Conservation (phyloP, 1,140 invertebrate species). For the Ephestia elutella region DNA sequence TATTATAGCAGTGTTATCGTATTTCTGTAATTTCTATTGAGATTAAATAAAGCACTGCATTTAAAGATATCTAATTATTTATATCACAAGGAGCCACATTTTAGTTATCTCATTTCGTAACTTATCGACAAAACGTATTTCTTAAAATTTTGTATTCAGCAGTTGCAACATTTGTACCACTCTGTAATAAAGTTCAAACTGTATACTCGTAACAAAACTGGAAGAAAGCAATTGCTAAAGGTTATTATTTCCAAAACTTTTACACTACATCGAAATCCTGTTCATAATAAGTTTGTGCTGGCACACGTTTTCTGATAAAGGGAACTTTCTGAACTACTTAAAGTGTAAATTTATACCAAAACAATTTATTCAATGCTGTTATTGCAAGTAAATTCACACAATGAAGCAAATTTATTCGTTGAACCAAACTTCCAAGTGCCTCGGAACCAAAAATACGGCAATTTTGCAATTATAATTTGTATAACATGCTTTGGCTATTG, state of each 20-base stretch:
- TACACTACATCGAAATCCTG: constrained; percentile 1
- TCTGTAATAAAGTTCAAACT: not conserved
- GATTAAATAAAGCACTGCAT: too few relatives aligned
- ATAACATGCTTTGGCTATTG: constrained; percentile 6
- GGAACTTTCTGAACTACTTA: constrained; percentile 18
- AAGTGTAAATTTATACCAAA: constrained; percentile 28
- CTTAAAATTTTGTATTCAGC: not conserved
- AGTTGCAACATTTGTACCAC: not conserved
- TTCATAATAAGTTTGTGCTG: not conserved
- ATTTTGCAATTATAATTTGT: constrained; percentile 25
- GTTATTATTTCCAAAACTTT: not conserved
- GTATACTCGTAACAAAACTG: not conserved
- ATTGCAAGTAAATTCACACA: constrained; percentile 29
- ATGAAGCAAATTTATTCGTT: constrained; percentile 29
- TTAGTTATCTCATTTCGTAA: too few relatives aligned
- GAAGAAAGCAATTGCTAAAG: not conserved
- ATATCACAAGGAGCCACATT: too few relatives aligned
- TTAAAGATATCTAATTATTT: too few relatives aligned
- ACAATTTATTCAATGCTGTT: constrained; percentile 37
- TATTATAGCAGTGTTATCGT: too few relatives aligned
- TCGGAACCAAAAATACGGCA: constrained; percentile 5
- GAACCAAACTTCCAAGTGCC: constrained; percentile 19
- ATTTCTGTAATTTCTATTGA: too few relatives aligned
- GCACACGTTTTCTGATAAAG: constrained; percentile 2
- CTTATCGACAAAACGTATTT: not conserved